Percentiles rank a stretch among this genome's conserved stretches.
phyloP scores from a whole-genome alignment of 2,888 invertebrate species.

The Muscina levida region DNA sequence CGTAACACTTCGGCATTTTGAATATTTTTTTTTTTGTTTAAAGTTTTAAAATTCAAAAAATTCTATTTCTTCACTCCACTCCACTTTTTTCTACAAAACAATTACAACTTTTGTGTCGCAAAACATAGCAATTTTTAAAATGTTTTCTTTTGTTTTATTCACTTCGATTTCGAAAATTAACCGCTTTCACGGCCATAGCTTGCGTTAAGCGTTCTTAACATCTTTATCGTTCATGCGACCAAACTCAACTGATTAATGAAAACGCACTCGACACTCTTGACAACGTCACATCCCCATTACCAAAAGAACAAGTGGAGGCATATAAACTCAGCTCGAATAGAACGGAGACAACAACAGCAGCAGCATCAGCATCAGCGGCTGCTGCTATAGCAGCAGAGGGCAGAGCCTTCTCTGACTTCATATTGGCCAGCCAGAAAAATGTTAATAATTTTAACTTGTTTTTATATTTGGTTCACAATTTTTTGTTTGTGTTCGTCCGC shows the following conservation, averaged over 20 bases:
- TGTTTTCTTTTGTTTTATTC: conserved; percentile 4
- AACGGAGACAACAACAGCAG: not conserved
- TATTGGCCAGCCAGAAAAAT: conserved; percentile 4
- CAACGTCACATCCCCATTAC: conserved; percentile 16
- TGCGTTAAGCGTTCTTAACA: conserved; percentile 40
- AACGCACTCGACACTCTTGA: conserved; percentile 19
- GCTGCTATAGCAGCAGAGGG: not conserved
- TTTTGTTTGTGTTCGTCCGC: not conserved
- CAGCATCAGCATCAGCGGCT: not conserved
- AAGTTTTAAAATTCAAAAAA: not conserved
- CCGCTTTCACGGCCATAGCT: conserved; percentile 31
- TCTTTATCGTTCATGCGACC: conserved; percentile 64
- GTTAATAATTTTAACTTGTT: conserved; percentile 18
- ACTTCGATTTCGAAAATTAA: conserved; percentile 26
- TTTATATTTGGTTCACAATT: not conserved
- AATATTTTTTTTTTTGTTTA: not conserved
- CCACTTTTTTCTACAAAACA: not conserved
- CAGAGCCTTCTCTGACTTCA: not conserved
- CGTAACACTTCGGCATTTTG: conserved; percentile 48
- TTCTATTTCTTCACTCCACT: not conserved
- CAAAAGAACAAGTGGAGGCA: not conserved
- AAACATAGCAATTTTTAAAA: not conserved
- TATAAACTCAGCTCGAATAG: not conserved
- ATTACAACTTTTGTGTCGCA: not conserved
- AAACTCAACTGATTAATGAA: conserved; percentile 67